Evolutionary conservation across 2,888 invertebrate species (phyloP), one percentile per base, ranked within the genome.

Genomic region (Pachymerium ferrugineum): DNA sequence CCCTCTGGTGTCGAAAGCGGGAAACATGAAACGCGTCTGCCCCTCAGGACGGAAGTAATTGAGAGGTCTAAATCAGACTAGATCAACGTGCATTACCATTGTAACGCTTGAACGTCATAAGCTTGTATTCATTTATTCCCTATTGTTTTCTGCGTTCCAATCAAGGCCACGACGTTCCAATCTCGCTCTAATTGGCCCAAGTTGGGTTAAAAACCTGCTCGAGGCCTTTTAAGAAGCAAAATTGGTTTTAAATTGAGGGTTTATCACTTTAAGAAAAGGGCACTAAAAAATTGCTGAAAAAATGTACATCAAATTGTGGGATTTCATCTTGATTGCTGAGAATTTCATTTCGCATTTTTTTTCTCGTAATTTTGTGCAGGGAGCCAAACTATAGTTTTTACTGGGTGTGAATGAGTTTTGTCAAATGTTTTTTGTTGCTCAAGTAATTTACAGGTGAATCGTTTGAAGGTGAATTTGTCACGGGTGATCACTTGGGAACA

Each of bases 221-320:
- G 47, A 16, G 47, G 47, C 47, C 22, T 16, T 47, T 47, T 47
- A 47, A 47, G 19, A 19, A 19, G 16, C 19, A 16, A 47, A 47
- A 47, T 47, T 47, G 47, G 47, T 47, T 47, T 47, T 47, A 47
- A 47, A 47, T 47, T 47, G 47, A 47, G 47, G 47, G 47, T 47
- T 47, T 47, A 47, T 47, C 47, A 47, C 47, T 22, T 47, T 38
- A 22, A 54, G 28, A 54, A 54, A 22, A 12, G 54, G 54, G 47
- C 3, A 47, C 12, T 19, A 14, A 12, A n/a, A n/a, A n/a, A n/a
- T n/a, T n/a, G n/a, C n/a, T n/a, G n/a, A n/a, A n/a, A n/a, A n/a
- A n/a, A n/a, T n/a, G n/a, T n/a, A 25, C 4, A 22, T 25, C 22
- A 54, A 54, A 54, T 47, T 5, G 54, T 54, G 54, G 54, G 54